A percentile compares a stretch with the other conserved stretches of the same genome.
phyloP scores from a whole-genome alignment of 2,797 vertebrate species.

The Poecile montanus region DNA sequence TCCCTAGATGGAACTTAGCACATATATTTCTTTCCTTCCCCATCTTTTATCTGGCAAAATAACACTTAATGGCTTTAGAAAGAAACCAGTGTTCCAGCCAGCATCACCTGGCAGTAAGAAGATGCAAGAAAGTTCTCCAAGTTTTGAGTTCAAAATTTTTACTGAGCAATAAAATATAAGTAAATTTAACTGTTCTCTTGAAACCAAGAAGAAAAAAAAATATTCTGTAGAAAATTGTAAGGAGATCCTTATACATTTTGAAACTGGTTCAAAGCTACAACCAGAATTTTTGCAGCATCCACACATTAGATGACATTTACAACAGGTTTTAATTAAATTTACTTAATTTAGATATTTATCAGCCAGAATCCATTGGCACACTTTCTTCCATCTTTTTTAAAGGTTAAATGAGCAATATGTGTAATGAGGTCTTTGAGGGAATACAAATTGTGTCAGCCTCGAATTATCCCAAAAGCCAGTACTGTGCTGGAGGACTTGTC shows the following conservation, averaged over 20 bases:
- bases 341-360: slow-evolving; percentile 70
- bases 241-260: slow-evolving; percentile 14
- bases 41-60: slow-evolving; percentile 48
- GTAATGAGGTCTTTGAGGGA: slow-evolving; percentile 60
- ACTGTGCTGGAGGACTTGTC: background rate
- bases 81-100: slow-evolving; percentile 34
- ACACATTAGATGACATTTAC: slow-evolving; percentile 60
- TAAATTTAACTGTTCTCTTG: background rate
- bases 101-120: slow-evolving; percentile 42
- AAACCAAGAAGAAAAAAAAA: background rate
- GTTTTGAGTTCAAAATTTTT: background rate
- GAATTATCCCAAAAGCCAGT: background rate
- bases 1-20: slow-evolving; percentile 21
- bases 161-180: slow-evolving; percentile 1
- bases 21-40: background rate
- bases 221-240: background rate
- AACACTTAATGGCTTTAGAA: background rate
- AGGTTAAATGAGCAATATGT: slow-evolving; percentile 70
- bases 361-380: slow-evolving; percentile 54
- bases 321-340: slow-evolving; percentile 65
- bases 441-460: slow-evolving; percentile 56
- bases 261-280: slow-evolving; percentile 56
- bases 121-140: slow-evolving; percentile 39
- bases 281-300: slow-evolving; percentile 22
- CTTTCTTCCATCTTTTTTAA: slow-evolving; percentile 59